Base-by-base conservation (phyloP, 2,888 invertebrate species). In the Amblyteles armatorius region DNA sequence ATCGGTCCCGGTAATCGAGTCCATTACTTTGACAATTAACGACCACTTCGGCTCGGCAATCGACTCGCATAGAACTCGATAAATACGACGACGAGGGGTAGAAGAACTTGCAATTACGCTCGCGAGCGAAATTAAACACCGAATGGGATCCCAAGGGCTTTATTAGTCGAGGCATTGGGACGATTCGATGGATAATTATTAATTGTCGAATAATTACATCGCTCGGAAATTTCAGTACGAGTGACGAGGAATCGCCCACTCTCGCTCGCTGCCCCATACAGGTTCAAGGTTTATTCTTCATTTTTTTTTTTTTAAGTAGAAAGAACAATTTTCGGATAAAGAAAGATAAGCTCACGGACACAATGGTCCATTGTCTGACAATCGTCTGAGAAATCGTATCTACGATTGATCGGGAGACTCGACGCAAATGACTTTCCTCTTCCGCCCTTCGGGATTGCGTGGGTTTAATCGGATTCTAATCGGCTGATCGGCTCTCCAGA, bases 11-110 rank as follows among this genome's bases (percentile, higher is more conserved):
- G 79, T 82, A 86, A 84, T 87, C 87, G 84, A 84, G 86, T 84
- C 44, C 83, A 83, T 87, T 84, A 86, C 81, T 67, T 68, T 68
- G 71, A 50, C 79, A 87, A 86, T 87, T 87, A 86, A 86, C 86
- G 80, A 83, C 68, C 69, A 79, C 55, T 76, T 73, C 52, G 60
- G 71, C 52, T 55, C 67, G 60, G 83, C 67, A 72, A 80, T 48
- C 79, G 26, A 44, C 44, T 65, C 52, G 67, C 68, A 19, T 4
- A 55, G 69, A 76, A 77, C 50, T 65, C 65, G 44, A 77, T 48
- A 50, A 76, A 78, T 81, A 79, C 78, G 55, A 26, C 63, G 71
- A 52, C 67, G 55, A 48, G 50, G 60, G 19, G 3, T 19, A 65
- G 55, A 74, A 55, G 73, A 82, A 82, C 77, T 83, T 68, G 81